A percentile compares a stretch with the other conserved stretches of the same genome.
phyloP scores from a whole-genome alignment of 2,888 invertebrate genomes.

The Agrotis clavis region DNA sequence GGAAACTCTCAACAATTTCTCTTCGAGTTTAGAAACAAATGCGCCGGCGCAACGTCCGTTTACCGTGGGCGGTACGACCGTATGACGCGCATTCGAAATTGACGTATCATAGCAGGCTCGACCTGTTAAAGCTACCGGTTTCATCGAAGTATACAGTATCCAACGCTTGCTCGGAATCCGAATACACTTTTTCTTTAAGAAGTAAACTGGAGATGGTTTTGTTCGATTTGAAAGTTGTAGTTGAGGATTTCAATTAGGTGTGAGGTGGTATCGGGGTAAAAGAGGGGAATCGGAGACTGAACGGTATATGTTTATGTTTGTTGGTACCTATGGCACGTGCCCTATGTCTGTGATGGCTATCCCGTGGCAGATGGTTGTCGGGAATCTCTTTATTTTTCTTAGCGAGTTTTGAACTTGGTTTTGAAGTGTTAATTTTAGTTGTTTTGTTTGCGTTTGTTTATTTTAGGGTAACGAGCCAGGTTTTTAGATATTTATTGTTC shows the following conservation, averaged over 20 bases:
- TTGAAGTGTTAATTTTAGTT: constrained; percentile 53
- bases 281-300: constrained; percentile 71
- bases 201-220: constrained; percentile 71
- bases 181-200: constrained; percentile 13
- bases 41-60: constrained; percentile 85
- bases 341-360: constrained; percentile 77
- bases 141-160: constrained; percentile 67
- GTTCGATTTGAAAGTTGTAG: constrained; percentile 53
- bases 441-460: constrained; percentile 34
- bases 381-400: constrained; percentile 69
- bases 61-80: constrained; percentile 86
- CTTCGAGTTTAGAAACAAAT: constrained; percentile 70
- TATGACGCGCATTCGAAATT: constrained; percentile 87
- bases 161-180: constrained; percentile 76
- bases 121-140: constrained; percentile 71
- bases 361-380: constrained; percentile 79
- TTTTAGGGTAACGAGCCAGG: constrained; percentile 9
- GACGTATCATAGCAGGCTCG: constrained; percentile 77
- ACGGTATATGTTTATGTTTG: constrained; percentile 81
- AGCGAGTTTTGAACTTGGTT: constrained; percentile 44
- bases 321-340: constrained; percentile 83
- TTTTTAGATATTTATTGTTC: neutral
- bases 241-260: constrained; percentile 66
- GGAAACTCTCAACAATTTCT: constrained; percentile 75
- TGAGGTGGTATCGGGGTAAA: constrained; percentile 63